Base-by-base conservation (phyloP, 2,888 invertebrate species). In the Melanchra persicariae region DNA sequence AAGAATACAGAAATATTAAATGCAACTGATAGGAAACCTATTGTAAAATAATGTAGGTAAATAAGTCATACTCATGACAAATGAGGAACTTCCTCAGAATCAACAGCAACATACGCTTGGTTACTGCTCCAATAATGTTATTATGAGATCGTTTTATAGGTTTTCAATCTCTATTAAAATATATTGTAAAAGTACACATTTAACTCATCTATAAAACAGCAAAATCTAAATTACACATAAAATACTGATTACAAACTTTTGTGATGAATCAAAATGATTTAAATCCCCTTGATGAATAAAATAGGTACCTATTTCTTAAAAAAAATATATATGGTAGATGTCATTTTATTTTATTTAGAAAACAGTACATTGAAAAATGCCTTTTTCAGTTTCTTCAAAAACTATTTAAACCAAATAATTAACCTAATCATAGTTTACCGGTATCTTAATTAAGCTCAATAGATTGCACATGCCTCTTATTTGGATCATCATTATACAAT, bases 11-110 rank as follows among this genome's bases (percentile, higher is more conserved):
- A 80, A 77, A 69, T 78, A 80, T 82, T 86, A 86, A 87, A 87
- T 87, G 87, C 87, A 87, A 81, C 75, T 62, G 75, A 83, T 87
- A 87, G 88, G 88, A 87, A 85, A 87, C 86, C 77, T 78, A 81
- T 78, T 66, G 76, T 62, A 19, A 70, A 74, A 72, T 70, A 65
- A 70, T 70, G 72, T 77, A 70, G 70, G 74, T 77, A 65, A 74
- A 76, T 55, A 68, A 77, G 70, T 78, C 72, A 73, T 68, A 77
- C 69, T 78, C 72, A 73, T 68, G 59, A 74, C 54, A 73, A 58
- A 67, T 67, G 51, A 68, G 54, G 55, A 70, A 77, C 57, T 70
- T 74, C 58, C 58, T 63, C 61, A 76, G 47, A 57, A 67, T 66
- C 57, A 37, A 80, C 58, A 70, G 52, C 58, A 75, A 70, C n/a